phyloP scores from a whole-genome alignment of 2,888 invertebrate species.

The Cosmia trapezina region DNA sequence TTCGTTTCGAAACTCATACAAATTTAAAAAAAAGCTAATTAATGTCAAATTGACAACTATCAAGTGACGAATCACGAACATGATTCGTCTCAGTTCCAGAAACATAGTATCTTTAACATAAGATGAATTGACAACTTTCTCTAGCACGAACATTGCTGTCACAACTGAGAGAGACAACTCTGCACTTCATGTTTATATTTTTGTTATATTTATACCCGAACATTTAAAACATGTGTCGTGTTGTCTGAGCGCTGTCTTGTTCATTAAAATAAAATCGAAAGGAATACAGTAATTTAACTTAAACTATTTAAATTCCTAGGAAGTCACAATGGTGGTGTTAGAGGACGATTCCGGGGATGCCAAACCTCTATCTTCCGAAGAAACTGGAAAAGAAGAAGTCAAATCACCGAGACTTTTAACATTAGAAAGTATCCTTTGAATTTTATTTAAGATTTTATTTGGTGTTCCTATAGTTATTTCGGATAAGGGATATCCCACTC shows the following conservation, averaged over 20 bases:
- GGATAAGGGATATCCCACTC: background rate
- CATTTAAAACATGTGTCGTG: slow-evolving; percentile 58
- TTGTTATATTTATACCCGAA: background rate
- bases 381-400: slow-evolving; percentile 78
- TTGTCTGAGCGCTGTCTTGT: slow-evolving; percentile 56
- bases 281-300: background rate
- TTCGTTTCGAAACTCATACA: background rate
- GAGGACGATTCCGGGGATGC: slow-evolving; percentile 84
- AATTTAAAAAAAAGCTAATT: background rate
- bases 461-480: background rate
- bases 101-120: background rate
- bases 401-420: slow-evolving; percentile 83
- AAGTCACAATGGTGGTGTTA: slow-evolving; percentile 80
- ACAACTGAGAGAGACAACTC: background rate
- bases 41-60: slow-evolving; percentile 17
- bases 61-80: slow-evolving; percentile 32
- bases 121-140: background rate
- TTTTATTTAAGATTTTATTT: background rate
- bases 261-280: slow-evolving; percentile 21
- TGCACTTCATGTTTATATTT: background rate
- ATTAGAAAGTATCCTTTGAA: slow-evolving; percentile 91
- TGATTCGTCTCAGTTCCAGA: slow-evolving; percentile 1
- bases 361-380: slow-evolving; percentile 77
- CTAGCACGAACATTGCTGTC: background rate
- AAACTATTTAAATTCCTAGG: slow-evolving; percentile 39